A percentile compares a stretch with the other conserved stretches of the same genome.
phyloP scores from a whole-genome alignment of 2,113 vertebrate species.

The Pantherophis guttatus region DNA sequence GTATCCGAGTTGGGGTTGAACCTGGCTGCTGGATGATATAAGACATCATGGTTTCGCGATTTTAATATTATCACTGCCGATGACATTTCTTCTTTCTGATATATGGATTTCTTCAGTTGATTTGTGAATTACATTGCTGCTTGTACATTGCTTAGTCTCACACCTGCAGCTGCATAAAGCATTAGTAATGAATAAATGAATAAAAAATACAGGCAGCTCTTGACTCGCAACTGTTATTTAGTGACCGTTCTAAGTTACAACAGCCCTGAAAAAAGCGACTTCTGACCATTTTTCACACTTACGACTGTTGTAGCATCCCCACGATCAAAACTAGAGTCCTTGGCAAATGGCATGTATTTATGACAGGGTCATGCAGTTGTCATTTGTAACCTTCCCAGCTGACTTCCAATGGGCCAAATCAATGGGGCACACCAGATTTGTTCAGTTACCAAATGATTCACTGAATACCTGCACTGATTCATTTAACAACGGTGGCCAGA shows the following conservation, averaged over 20 bases:
- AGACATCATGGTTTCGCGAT: background rate
- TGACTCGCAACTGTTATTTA: too few relatives aligned
- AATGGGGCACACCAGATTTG: background rate
- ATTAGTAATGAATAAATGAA: background rate
- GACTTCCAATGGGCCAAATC: background rate
- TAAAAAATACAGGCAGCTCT: background rate
- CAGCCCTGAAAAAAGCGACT: too few relatives aligned
- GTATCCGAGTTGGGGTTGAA: background rate
- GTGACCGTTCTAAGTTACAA: too few relatives aligned
- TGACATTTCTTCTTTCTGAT: background rate
- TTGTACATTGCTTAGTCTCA: background rate
- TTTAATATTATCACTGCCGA: background rate
- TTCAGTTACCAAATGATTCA: background rate
- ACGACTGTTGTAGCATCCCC: too few relatives aligned
- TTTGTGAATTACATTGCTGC: background rate
- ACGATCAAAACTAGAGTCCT: too few relatives aligned
- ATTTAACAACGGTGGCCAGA: background rate
- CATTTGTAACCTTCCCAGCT: background rate
- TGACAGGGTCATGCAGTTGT: too few relatives aligned
- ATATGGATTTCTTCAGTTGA: background rate
- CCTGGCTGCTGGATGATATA: background rate
- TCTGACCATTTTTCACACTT: too few relatives aligned
- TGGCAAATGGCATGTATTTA: too few relatives aligned
- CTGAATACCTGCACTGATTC: background rate
- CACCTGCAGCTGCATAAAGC: background rate